Percentiles rank a stretch among this genome's conserved stretches.
Conservation (phyloP, 2,797 vertebrate genomes). For the Gambelia wislizenii region DNA sequence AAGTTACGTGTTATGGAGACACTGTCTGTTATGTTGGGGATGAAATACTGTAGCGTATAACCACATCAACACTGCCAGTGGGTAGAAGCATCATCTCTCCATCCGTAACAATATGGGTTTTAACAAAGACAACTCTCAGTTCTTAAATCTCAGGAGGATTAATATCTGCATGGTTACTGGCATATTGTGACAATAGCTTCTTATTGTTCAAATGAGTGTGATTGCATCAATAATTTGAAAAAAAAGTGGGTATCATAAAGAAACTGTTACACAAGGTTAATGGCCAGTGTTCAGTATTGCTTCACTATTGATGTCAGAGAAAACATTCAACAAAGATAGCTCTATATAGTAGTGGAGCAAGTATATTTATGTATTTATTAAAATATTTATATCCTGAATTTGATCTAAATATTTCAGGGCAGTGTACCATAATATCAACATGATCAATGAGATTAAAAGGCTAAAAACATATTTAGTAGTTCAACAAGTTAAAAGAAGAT, state of each 20-base stretch:
- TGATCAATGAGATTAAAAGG: no score
- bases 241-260: not conserved
- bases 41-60: not conserved
- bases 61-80: not conserved
- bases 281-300: not conserved
- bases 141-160: not conserved
- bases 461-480: no score
- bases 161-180: not conserved
- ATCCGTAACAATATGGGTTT: not conserved
- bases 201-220: not conserved
- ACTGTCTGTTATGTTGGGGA: not conserved
- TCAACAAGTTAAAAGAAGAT: no score
- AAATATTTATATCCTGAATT: no score
- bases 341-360: not conserved
- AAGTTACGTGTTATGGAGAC: not conserved
- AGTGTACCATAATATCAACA: no score
- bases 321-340: not conserved
- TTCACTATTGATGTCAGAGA: not conserved
- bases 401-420: no score
- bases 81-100: not conserved
- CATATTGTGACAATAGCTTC: not conserved
- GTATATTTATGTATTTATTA: no score
- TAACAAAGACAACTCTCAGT: not conserved
- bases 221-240: not conserved
- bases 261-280: not conserved